Percentiles rank a stretch among this genome's conserved stretches.
These are phyloP conservation scores for Petrophora chlorosata DNA, from an alignment of 2,888 invertebrate genomes.

Conservation along the genomic window DNA sequence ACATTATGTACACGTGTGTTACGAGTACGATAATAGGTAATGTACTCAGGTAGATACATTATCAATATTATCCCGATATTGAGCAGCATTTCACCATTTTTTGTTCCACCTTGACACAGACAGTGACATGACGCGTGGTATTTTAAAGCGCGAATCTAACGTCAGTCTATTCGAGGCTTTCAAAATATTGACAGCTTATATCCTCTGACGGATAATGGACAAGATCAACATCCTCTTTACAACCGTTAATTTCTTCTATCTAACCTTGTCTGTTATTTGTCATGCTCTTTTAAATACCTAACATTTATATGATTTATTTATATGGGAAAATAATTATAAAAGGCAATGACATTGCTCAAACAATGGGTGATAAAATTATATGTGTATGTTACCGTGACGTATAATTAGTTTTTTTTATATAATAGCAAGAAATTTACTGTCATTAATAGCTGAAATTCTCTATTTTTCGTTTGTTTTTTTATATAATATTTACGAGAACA, in stretches of 20 bases:
- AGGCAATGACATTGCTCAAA: slow-evolving; percentile 2
- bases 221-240: slow-evolving; percentile 50
- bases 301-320: slow-evolving; percentile 3
- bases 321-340: slow-evolving; percentile 6
- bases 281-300: too few species aligned
- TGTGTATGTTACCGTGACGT: too few species aligned
- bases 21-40: slow-evolving; percentile 16
- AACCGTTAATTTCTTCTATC: slow-evolving; percentile 52
- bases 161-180: slow-evolving; percentile 45
- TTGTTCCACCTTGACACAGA: slow-evolving; percentile 64
- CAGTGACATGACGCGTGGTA: slow-evolving; percentile 65
- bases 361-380: not conserved
- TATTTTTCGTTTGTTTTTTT: too few species aligned
- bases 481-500: too few species aligned
- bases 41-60: slow-evolving; percentile 25
- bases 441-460: too few species aligned
- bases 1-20: too few species aligned
- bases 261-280: too few species aligned
- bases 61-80: slow-evolving; percentile 28
- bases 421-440: too few species aligned
- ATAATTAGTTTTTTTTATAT: too few species aligned
- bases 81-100: slow-evolving; percentile 45
- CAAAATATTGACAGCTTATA: slow-evolving; percentile 52
- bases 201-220: slow-evolving; percentile 44
- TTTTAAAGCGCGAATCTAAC: slow-evolving; percentile 59